Base-by-base conservation (phyloP, 1,140 invertebrate species). In the Nephila pilipes region DNA sequence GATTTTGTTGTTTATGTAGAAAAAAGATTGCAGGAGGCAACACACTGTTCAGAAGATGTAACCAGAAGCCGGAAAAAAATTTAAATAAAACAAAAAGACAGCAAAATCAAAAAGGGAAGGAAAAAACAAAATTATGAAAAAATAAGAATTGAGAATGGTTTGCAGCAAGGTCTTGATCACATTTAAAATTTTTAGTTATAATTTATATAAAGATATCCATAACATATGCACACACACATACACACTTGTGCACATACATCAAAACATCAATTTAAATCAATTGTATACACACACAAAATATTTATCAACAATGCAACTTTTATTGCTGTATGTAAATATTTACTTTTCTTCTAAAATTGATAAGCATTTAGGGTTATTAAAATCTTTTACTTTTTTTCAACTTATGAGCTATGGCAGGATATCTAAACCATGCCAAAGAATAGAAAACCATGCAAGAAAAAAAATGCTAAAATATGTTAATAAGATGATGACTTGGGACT, bases 401-500 rank as follows among this genome's bases (percentile, higher is more conserved):
- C 29, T 32, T 75, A 75, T 32, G 29, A 75, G 69, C 69, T 18
- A 75, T 36, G 69, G 69, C 69, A 75, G 29, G 69, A 75, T 75
- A 75, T 36, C 69, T 75, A 75, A 29, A 75, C 55, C 54, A 55
- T 83, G 81, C 81, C 81, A 54, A 83, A 83, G 29, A 75, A 32
- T n/a, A 25, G n/a, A 36, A 18, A 75, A 36, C 20, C 69, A 75
- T 75, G 81, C 54, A 83, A 83, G 5, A 83, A 83, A 83, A 83
- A 32, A n/a, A 83, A 57, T 22, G n/a, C 5, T 20, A 54, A 60
- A 22, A 63, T 22, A 87, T 87, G 57, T 22, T 87, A 63, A 25
- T 87, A 14, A 87, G 38, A 87, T 60, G 38, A 25, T 55, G 38
- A 93, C 25, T 79, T 87, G 91, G 91, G 91, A 93, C 91, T 93